Evolutionary conservation across 1,140 invertebrate species (phyloP).

Genomic region (Musca vetustissima): DNA sequence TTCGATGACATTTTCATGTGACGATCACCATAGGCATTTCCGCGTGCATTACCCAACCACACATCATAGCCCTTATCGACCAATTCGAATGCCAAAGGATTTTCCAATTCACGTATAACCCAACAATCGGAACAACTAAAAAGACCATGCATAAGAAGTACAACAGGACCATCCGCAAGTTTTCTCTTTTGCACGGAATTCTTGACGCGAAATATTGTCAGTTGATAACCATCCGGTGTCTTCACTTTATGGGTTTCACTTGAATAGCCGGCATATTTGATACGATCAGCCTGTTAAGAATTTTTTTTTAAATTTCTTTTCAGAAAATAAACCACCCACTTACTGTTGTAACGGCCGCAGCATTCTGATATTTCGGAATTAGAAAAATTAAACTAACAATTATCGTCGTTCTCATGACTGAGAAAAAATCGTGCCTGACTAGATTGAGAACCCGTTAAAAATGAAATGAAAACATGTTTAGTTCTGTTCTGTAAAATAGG

Average conservation of each 20-base stretch:
- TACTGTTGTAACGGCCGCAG: too few relatives aligned
- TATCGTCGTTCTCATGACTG: too few relatives aligned
- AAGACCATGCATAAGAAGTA: conserved; percentile 44
- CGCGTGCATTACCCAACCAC: conserved; percentile 63
- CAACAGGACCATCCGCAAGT: conserved; percentile 26
- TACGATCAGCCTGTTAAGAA: too few relatives aligned
- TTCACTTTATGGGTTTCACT: conserved; percentile 49
- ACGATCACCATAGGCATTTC: conserved; percentile 65
- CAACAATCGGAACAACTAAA: conserved; percentile 40
- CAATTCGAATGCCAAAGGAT: conserved; percentile 37
- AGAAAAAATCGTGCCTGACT: too few relatives aligned
- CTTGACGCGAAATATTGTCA: conserved; percentile 62
- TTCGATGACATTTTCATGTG: conserved; percentile 53
- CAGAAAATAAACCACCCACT: too few relatives aligned
- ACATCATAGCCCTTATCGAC: conserved; percentile 62
- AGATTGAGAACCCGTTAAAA: too few relatives aligned
- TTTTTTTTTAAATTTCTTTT: too few relatives aligned
- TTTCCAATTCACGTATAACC: conserved; percentile 38
- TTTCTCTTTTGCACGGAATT: conserved; percentile 28
- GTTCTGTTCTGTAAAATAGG: too few relatives aligned
- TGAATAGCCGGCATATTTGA: conserved; percentile 36
- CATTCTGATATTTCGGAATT: too few relatives aligned
- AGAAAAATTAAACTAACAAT: too few relatives aligned
- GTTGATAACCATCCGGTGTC: conserved; percentile 65
- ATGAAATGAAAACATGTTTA: too few relatives aligned